Percentiles rank a stretch among this genome's conserved stretches.
These are phyloP conservation scores for Tetragonisca angustula DNA, from an alignment of 2,888 invertebrate species.

Conservation along the genomic window DNA sequence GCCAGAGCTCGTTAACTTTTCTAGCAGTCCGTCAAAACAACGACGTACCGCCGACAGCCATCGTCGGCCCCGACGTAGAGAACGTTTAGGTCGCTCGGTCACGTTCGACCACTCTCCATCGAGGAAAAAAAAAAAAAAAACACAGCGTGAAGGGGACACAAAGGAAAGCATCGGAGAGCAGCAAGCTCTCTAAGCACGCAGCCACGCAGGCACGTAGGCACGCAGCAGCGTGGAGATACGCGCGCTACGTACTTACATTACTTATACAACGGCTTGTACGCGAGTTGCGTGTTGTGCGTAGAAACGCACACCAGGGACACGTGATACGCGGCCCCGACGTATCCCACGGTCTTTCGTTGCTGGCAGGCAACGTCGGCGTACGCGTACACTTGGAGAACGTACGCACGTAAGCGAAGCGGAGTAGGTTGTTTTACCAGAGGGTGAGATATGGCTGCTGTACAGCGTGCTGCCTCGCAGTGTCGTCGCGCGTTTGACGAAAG, in stretches of 20 bases:
- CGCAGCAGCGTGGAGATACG: slow-evolving; percentile 14
- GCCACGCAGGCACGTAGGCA: slow-evolving; percentile 29
- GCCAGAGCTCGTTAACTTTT: slow-evolving; percentile 23
- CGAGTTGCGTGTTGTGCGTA: slow-evolving; percentile 34
- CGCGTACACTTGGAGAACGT: neutral
- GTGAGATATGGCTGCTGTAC: neutral
- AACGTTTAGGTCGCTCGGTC: slow-evolving; percentile 58
- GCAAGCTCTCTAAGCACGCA: slow-evolving; percentile 24
- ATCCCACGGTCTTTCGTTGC: slow-evolving; percentile 51
- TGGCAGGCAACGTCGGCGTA: neutral
- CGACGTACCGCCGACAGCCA: neutral
- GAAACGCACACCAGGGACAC: slow-evolving; percentile 46
- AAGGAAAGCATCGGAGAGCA: slow-evolving; percentile 24
- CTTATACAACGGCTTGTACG: slow-evolving; percentile 13
- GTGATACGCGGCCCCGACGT: slow-evolving; percentile 49
- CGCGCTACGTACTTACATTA: neutral
- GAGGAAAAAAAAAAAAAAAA: neutral
- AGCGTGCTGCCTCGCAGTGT: too few species aligned
- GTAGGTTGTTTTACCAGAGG: slow-evolving; percentile 48
- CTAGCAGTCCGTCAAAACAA: slow-evolving; percentile 46
- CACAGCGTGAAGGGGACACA: slow-evolving; percentile 27
- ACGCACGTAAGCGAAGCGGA: neutral
- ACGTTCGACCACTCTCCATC: slow-evolving; percentile 63
- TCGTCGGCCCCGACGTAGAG: neutral
- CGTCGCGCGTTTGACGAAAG: neutral